Evolutionary conservation across 2,113 vertebrate genomes (phyloP).

Genomic region (Mustelus asterias): DNA sequence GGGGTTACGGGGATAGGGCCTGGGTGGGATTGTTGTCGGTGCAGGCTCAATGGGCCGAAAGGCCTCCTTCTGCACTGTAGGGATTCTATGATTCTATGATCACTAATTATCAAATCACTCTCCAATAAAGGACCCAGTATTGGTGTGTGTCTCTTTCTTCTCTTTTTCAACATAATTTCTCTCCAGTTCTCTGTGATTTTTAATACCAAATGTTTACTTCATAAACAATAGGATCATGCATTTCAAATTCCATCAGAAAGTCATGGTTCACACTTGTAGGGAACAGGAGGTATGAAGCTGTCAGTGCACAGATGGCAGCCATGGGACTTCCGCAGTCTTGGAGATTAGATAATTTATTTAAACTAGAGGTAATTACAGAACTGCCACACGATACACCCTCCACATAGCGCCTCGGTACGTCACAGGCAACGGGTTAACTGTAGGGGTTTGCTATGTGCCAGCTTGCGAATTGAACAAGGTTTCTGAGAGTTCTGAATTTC

Average conservation of each 20-base stretch:
- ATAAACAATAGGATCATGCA: not conserved
- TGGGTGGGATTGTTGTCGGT: too few relatives aligned
- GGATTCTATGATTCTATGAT: too few relatives aligned
- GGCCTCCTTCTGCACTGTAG: too few relatives aligned
- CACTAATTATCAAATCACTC: not conserved
- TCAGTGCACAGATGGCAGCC: not conserved
- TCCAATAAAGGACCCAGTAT: not conserved
- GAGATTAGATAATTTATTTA: not conserved
- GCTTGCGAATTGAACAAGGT: not conserved
- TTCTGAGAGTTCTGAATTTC: not conserved
- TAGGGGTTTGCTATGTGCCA: not conserved
- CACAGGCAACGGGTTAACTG: too few relatives aligned
- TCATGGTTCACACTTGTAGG: not conserved
- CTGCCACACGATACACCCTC: not conserved
- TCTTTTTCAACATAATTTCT: not conserved
- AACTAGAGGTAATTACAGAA: not conserved
- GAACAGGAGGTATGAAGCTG: not conserved
- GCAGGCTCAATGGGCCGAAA: too few relatives aligned
- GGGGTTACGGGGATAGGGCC: too few relatives aligned
- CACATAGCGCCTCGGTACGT: not conserved
- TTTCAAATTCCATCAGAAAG: not conserved
- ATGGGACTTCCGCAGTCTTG: not conserved
- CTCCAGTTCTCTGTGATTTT: not conserved
- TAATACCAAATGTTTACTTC: not conserved
- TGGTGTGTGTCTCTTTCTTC: not conserved